These are phyloP conservation scores for Drosophila atripex DNA, from an alignment of 2,888 invertebrate genomes.

Conservation along the genomic window DNA sequence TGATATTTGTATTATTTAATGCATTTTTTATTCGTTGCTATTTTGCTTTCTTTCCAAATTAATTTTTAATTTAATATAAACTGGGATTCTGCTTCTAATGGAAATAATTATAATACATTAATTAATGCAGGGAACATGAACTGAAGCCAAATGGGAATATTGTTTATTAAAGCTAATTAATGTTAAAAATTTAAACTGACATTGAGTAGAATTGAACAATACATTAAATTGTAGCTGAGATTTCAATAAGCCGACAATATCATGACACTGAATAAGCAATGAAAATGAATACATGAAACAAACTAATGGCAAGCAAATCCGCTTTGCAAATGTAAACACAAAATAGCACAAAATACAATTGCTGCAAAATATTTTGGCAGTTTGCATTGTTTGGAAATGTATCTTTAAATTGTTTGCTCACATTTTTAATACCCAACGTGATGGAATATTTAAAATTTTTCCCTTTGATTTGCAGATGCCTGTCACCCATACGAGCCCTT, in stretches of 20 bases:
- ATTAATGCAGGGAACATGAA: too few relatives aligned
- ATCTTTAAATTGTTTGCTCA: conserved; percentile 8
- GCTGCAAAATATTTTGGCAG: conserved; percentile 12
- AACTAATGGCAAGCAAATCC: conserved; percentile 35
- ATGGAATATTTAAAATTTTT: conserved; percentile 1
- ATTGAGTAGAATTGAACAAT: background rate
- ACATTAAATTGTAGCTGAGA: conserved; percentile 5
- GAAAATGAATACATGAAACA: conserved; percentile 14
- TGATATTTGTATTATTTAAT: conserved; percentile 21
- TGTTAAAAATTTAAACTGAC: background rate
- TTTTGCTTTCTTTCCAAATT: conserved; percentile 19
- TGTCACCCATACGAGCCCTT: conserved; percentile 98
- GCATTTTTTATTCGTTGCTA: background rate
- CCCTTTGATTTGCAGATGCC: conserved; percentile 85
- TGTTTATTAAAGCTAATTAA: background rate
- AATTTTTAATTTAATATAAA: background rate
- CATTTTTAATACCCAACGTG: background rate
- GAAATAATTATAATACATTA: background rate
- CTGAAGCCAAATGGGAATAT: too few relatives aligned
- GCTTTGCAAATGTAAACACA: conserved; percentile 36
- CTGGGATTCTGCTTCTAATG: background rate
- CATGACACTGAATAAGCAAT: conserved; percentile 3
- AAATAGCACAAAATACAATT: background rate
- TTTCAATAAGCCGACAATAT: background rate
- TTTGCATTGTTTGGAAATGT: background rate